phyloP scores from a whole-genome alignment of 2,113 vertebrate genomes.

The Corvus cornix region DNA sequence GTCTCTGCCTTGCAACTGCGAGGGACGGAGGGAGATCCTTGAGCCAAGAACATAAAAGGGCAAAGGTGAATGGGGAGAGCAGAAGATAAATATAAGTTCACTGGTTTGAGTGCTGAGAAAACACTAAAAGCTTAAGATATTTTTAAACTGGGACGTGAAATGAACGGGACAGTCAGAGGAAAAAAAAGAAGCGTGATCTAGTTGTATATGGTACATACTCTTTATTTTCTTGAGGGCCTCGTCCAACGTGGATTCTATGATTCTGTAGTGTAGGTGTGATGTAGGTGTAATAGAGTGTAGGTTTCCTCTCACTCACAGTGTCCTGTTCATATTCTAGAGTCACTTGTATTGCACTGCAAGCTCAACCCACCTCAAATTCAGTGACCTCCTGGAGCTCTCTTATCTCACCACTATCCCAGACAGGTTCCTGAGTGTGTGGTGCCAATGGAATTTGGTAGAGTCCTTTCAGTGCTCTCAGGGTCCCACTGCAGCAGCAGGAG shows the following conservation, averaged over 20 bases:
- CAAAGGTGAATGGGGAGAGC: background rate
- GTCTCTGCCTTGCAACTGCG: background rate
- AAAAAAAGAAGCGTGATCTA: background rate
- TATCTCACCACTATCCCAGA: accelerated
- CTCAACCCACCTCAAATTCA: accelerated
- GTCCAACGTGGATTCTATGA: background rate
- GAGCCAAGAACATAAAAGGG: background rate
- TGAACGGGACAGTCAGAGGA: background rate
- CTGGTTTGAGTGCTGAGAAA: background rate
- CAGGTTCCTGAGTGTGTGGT: background rate
- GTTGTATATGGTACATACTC: accelerated
- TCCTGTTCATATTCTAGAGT: accelerated
- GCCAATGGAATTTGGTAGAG: background rate
- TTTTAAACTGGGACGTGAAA: background rate
- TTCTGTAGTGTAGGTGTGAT: too few relatives aligned
- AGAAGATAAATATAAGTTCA: background rate
- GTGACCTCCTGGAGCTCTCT: background rate
- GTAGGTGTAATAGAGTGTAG: accelerated
- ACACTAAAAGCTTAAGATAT: background rate
- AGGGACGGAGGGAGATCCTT: background rate
- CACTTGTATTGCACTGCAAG: background rate
- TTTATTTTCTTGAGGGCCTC: background rate
- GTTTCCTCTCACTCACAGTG: background rate
- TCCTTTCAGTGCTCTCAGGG: background rate
- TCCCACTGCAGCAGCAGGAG: background rate